These are phyloP conservation scores for Diploscapter pachys DNA, from an alignment of 1,140 invertebrate genomes.

Conservation along the genomic window DNA sequence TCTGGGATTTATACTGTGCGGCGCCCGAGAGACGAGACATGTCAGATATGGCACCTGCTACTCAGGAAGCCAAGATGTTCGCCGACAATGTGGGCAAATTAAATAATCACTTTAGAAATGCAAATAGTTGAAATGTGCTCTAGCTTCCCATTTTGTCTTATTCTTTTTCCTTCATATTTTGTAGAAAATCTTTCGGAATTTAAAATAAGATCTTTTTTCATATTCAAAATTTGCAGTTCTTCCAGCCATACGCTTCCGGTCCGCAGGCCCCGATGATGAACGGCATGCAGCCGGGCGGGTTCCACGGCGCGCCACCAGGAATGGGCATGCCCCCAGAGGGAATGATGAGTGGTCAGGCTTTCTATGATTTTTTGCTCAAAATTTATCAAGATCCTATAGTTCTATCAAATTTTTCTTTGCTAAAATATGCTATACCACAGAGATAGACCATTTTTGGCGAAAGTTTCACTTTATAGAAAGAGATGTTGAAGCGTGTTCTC, in stretches of 20 bases:
- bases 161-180: background rate
- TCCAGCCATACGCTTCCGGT: background rate
- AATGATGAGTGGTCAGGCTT: slow-evolving; percentile 23
- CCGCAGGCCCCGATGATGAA: slow-evolving; percentile 8
- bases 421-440: background rate
- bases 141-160: no score
- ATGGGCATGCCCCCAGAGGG: slow-evolving; percentile 24
- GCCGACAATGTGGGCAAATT: slow-evolving; percentile 24
- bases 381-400: background rate
- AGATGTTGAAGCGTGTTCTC: no score
- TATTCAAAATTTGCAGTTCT: background rate
- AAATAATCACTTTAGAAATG: no score
- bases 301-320: background rate
- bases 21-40: slow-evolving; percentile 45
- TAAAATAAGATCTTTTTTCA: background rate
- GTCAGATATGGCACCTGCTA: slow-evolving; percentile 27
- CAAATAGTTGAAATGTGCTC: no score
- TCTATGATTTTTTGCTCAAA: background rate
- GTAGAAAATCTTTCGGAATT: no score
- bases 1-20: slow-evolving; percentile 53
- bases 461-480: no score
- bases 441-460: no score
- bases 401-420: background rate
- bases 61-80: slow-evolving; percentile 44
- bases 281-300: slow-evolving; percentile 20